A percentile compares a stretch with the other conserved stretches of the same genome.
Evolutionary conservation across 2,113 vertebrate genomes (phyloP).

Genomic region (Cynopterus brachyotis): DNA sequence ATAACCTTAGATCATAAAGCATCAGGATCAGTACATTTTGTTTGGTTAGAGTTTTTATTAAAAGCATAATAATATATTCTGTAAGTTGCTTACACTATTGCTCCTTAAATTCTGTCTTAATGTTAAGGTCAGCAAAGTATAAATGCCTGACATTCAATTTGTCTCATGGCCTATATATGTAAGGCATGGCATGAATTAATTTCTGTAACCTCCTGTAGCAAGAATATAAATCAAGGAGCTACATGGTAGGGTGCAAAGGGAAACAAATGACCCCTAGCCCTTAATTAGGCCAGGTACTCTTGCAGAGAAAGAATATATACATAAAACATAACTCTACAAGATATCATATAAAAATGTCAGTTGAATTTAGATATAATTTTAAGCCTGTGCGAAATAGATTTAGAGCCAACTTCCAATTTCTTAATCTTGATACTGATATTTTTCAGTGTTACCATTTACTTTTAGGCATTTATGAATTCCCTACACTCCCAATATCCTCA

Average conservation of each 20-base stretch:
- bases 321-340: slow-evolving; percentile 56
- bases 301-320: slow-evolving; percentile 38
- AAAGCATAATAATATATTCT: background rate
- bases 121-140: background rate
- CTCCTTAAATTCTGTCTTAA: background rate
- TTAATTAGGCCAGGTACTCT: slow-evolving; percentile 3
- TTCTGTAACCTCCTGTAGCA: slow-evolving; percentile 29
- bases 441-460: background rate
- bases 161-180: background rate
- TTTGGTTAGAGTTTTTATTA: background rate
- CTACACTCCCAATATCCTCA: background rate
- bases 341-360: slow-evolving; percentile 51
- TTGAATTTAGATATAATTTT: slow-evolving; percentile 53
- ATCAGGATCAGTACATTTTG: background rate
- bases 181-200: background rate
- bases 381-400: background rate
- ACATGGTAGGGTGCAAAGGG: background rate
- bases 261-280: background rate
- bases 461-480: slow-evolving; percentile 22
- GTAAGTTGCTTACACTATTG: background rate
- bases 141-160: background rate
- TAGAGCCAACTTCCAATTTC: background rate
- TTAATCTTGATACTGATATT: background rate
- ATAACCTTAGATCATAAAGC: background rate
- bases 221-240: slow-evolving; percentile 23